Evolutionary conservation across 2,888 invertebrate genomes (phyloP), one percentile per base, ranked within the genome.

Genomic region (Keiferia lycopersicella): DNA sequence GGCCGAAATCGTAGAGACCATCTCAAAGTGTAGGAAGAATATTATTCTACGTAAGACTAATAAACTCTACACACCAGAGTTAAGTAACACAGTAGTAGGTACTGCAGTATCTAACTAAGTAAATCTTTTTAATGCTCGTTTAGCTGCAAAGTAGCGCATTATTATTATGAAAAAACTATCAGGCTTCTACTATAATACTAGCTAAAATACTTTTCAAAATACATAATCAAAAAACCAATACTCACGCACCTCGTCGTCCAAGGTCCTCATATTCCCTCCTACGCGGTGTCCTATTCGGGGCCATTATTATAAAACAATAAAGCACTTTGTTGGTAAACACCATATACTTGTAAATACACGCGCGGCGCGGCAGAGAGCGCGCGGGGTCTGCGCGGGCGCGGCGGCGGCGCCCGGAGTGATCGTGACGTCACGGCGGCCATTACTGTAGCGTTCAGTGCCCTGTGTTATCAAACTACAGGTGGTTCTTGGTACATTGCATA

Each of bases 251-350:
- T 69, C 64, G 64, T 14, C 59, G 63, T 34, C 65, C 71, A 11
- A 82, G 73, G 64, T 72, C 73, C 67, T 82, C 80, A 60, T 82
- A 83, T 12, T 72, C 73, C 16, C 61, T 61, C 39, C 69, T 69
- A 34, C 67, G 0, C 7, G 20, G 39, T n/a, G 14, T 1, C 8
- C 34, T 67, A 61, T 70, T 59, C 30, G 69, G 67, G 50, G 68
- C 67, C 79, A 79, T 79, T 62, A 12, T 67, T 64, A 64, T 63
- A 10, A 14, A 30, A 51, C 22, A 45, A 12, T 50, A 50, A 26
- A 53, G 20, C 39, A 58, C 39, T 4, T 14, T 58, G 58, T 58
- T 56, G 26, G 30, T 56, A 56, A 56, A 58, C n/a, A n/a, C n/a
- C n/a, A n/a, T n/a, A n/a, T n/a, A n/a, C n/a, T n/a, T n/a, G n/a